These are phyloP conservation scores for Aleiodes leptofemur DNA, from an alignment of 2,888 invertebrate genomes.

Conservation along the genomic window DNA sequence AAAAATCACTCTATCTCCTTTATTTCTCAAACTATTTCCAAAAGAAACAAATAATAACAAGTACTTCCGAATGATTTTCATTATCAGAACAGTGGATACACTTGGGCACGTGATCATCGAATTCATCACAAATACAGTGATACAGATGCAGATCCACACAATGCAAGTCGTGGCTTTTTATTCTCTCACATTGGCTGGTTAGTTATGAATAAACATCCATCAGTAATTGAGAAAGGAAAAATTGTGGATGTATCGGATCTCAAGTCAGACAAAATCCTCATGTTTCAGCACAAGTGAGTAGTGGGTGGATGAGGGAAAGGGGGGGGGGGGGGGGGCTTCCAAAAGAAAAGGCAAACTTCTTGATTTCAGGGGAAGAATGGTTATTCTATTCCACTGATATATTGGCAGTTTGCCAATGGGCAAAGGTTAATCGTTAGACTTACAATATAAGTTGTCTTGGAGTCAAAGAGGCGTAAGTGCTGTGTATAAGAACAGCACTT, in stretches of 20 bases:
- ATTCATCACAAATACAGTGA: conserved; percentile 86
- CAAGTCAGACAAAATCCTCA: conserved; percentile 82
- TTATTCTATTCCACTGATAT: too few relatives aligned
- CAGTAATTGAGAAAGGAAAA: conserved; percentile 80
- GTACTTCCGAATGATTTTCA: neutral
- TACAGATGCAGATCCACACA: conserved; percentile 89
- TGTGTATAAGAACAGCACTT: too few relatives aligned
- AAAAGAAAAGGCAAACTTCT: conserved; percentile 19
- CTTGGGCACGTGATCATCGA: conserved; percentile 87
- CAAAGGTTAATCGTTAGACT: neutral
- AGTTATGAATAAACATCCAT: conserved; percentile 90
- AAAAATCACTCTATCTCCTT: neutral
- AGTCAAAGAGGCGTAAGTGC: too few relatives aligned
- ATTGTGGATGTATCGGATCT: conserved; percentile 87
- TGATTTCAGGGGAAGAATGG: neutral
- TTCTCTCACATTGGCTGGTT: conserved; percentile 97
- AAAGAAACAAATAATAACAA: neutral
- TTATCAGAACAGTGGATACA: conserved; percentile 80
- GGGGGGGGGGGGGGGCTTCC: too few relatives aligned
- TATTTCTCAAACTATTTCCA: neutral
- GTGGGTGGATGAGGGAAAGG: too few relatives aligned
- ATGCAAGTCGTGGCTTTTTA: conserved; percentile 89
- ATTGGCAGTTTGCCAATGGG: too few relatives aligned
- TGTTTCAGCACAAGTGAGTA: conserved; percentile 85
- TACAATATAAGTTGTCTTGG: too few relatives aligned